Evolutionary conservation across 2,888 invertebrate genomes (phyloP).

Genomic region (Drosophila neotestacea): DNA sequence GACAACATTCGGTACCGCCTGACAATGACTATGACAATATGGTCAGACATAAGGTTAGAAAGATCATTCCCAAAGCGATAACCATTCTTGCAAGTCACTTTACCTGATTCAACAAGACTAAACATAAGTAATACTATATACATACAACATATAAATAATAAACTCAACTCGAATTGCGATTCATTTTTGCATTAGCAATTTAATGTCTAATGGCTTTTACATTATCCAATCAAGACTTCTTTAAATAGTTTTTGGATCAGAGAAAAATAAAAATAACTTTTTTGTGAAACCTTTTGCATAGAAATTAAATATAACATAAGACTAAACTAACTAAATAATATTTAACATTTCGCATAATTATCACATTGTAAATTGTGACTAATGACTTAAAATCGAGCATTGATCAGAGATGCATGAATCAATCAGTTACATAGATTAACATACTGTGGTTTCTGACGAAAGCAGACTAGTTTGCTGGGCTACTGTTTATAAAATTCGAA

Average conservation of each 20-base stretch:
- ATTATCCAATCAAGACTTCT: not conserved
- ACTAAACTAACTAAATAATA: too few species aligned
- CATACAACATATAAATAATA: not conserved
- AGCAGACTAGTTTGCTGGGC: too few species aligned
- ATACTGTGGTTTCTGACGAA: too few species aligned
- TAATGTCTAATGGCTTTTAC: not conserved
- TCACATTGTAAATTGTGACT: too few species aligned
- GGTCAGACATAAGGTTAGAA: slow-evolving; percentile 1
- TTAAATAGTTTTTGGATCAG: not conserved
- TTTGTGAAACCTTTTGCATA: too few species aligned
- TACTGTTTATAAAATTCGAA: too few species aligned
- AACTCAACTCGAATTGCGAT: not conserved
- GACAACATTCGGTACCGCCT: slow-evolving; percentile 19
- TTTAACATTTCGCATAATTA: too few species aligned
- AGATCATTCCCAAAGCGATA: slow-evolving; percentile 20
- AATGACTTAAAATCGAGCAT: too few species aligned
- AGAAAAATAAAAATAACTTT: too few species aligned
- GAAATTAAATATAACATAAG: too few species aligned
- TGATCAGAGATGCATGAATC: too few species aligned
- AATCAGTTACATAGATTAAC: too few species aligned
- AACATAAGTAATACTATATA: not conserved
- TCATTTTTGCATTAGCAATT: not conserved
- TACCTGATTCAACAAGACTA: slow-evolving; percentile 3
- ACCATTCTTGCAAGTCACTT: slow-evolving; percentile 35
- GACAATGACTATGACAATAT: slow-evolving; percentile 24